Conservation (phyloP, 2,113 vertebrate genomes). For the Falco punctatus region DNA sequence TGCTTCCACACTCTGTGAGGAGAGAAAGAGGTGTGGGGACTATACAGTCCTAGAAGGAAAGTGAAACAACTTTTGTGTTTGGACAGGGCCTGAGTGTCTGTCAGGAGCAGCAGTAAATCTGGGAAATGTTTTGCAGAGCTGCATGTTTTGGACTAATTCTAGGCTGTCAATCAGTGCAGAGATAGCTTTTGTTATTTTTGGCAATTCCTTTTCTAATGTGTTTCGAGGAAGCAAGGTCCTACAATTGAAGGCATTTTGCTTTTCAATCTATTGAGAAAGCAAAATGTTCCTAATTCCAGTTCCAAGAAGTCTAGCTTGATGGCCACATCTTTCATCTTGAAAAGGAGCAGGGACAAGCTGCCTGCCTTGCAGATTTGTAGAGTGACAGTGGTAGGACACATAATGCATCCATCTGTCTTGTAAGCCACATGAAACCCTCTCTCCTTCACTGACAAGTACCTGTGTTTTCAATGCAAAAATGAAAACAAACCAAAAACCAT, state of each 20-base stretch:
- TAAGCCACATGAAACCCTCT: background rate
- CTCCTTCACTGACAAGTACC: background rate
- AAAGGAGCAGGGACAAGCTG: background rate
- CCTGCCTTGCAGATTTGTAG: background rate
- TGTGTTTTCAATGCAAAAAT: background rate
- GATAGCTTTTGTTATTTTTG: background rate
- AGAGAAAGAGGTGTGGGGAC: background rate
- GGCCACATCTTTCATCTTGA: background rate
- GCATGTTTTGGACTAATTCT: background rate
- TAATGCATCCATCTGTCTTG: background rate
- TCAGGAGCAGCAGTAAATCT: background rate
- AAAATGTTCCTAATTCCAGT: background rate
- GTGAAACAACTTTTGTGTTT: background rate
- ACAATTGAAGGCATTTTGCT: background rate
- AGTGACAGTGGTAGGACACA: background rate
- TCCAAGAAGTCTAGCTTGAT: background rate
- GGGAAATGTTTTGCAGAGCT: background rate
- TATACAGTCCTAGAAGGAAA: background rate
- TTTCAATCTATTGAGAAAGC: background rate
- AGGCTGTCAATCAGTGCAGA: background rate
- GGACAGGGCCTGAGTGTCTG: background rate
- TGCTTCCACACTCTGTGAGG: rapidly evolving
- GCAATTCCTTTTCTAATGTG: background rate
- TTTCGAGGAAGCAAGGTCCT: background rate
- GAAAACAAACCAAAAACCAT: background rate